These are phyloP conservation scores for Edolisoma coerulescens DNA, from an alignment of 2,113 vertebrate genomes.

Conservation along the genomic window DNA sequence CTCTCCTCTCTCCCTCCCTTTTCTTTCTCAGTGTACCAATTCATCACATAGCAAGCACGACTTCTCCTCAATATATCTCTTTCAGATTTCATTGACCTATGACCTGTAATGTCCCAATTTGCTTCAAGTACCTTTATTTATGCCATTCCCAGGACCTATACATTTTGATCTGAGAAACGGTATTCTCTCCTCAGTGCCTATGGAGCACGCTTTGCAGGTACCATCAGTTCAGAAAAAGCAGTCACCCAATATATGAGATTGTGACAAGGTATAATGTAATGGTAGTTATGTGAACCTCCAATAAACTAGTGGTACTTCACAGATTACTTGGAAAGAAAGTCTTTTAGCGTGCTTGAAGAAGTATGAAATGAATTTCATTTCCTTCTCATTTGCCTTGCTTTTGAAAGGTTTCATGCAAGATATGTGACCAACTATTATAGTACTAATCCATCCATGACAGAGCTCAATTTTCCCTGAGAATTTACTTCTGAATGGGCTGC, in stretches of 20 bases:
- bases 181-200: conserved; percentile 57
- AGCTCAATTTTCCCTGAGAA: conserved; percentile 98
- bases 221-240: conserved; percentile 77
- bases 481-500: conserved; percentile 87
- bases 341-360: conserved; percentile 93
- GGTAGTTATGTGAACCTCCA: conserved; percentile 83
- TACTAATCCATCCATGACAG: conserved; percentile 99
- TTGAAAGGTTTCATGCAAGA: conserved; percentile 93
- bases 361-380: conserved; percentile 99
- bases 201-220: conserved; percentile 67
- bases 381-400: conserved; percentile 92
- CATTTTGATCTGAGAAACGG: conserved; percentile 63
- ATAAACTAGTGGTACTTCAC: conserved; percentile 84
- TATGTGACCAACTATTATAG: conserved; percentile 98
- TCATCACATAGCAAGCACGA: conserved; percentile 34
- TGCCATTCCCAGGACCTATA: conserved; percentile 51
- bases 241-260: conserved; percentile 81
- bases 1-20: background rate
- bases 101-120: conserved; percentile 67
- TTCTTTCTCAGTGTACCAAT: conserved; percentile 23
- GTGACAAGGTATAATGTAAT: conserved; percentile 86
- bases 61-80: conserved; percentile 18
- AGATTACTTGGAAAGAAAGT: conserved; percentile 86
- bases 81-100: conserved; percentile 67
- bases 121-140: conserved; percentile 68